A percentile compares a stretch with the other conserved stretches of the same genome.
These are phyloP conservation scores for Cyrtodaria siliqua DNA, from an alignment of 2,888 invertebrate genomes.

Conservation along the genomic window DNA sequence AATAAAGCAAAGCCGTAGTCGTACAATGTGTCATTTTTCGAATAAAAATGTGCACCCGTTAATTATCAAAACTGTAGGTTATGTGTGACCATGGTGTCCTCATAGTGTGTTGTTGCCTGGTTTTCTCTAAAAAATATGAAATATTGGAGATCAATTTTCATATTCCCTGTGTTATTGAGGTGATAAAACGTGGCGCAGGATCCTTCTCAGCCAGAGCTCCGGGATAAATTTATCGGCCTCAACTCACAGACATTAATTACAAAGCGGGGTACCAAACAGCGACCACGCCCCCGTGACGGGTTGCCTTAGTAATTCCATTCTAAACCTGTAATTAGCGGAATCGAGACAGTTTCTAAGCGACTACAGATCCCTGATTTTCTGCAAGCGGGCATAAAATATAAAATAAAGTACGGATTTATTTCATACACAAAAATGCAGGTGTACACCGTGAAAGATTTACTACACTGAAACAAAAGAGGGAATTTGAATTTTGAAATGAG, in stretches of 20 bases:
- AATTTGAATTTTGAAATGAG: conserved; percentile 39
- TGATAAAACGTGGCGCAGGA: conserved; percentile 21
- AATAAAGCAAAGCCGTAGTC: no score
- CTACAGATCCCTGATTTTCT: conserved; percentile 4
- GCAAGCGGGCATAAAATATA: conserved; percentile 32
- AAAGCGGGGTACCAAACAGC: conserved; percentile 45
- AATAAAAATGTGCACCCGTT: no score
- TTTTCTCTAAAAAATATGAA: neutral
- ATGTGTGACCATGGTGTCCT: no score
- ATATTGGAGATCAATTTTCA: conserved; percentile 17
- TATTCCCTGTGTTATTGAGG: conserved; percentile 17
- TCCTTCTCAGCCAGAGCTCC: conserved; percentile 22
- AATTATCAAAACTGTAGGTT: no score
- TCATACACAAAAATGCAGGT: conserved; percentile 47
- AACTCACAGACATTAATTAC: conserved; percentile 49
- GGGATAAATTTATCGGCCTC: conserved; percentile 44
- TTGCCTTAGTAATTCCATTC: conserved; percentile 34
- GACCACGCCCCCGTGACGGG: conserved; percentile 53
- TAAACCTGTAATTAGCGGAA: conserved; percentile 50
- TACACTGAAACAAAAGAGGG: conserved; percentile 47
- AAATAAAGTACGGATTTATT: conserved; percentile 12
- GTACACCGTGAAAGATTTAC: conserved; percentile 45
- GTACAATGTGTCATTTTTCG: no score
- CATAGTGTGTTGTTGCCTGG: neutral
- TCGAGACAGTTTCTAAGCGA: conserved; percentile 18